Evolutionary conservation across 2,888 invertebrate species (phyloP), one percentile per base, ranked within the genome.

Genomic region (Fragum whitleyi): DNA sequence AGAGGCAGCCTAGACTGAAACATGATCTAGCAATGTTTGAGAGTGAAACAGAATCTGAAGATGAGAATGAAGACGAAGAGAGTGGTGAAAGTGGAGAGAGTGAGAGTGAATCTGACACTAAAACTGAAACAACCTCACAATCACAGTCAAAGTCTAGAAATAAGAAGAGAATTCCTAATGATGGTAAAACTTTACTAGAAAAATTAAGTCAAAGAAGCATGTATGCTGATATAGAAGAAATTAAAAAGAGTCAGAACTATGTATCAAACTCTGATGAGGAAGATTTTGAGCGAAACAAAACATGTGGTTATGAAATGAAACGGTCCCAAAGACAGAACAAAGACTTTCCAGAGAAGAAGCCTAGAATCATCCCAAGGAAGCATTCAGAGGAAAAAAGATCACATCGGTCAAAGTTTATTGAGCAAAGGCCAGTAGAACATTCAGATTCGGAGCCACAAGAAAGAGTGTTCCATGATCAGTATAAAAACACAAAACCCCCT

Each of bases 191-290:
- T 6, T 70, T 76, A 65, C 51, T 75, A 29, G 82, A 80, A 74
- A 84, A 74, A 69, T 65, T 74, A 1, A 82, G 76, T 74, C 62
- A 74, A 14, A 82, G 77, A 73, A 82, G 82, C 47, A 82, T 82
- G 82, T 82, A 82, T 76, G 82, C 82, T 39, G 82, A 82, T 65
- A 79, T 82, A 51, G 82, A 82, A 47, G 82, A 82, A 59, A 70
- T 82, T 32, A 80, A 68, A 74, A 62, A 65, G 62, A 57, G 65
- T 29, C 57, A 59, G 51, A 78, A 55, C 39, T 69, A 67, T 57
- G 26, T 51, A 11, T 26, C 57, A 23, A 55, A 61, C 32, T 57
- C 32, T 71, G 42, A 59, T 28, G 68, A 77, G 26, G 21, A 21
- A 42, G 36, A 62, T 11, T 28, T 19, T 55, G 62, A 67, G 36